Percentiles rank a stretch among this genome's conserved stretches.
phyloP scores from a whole-genome alignment of 2,888 invertebrate species.

The Augochlorella aurata region DNA sequence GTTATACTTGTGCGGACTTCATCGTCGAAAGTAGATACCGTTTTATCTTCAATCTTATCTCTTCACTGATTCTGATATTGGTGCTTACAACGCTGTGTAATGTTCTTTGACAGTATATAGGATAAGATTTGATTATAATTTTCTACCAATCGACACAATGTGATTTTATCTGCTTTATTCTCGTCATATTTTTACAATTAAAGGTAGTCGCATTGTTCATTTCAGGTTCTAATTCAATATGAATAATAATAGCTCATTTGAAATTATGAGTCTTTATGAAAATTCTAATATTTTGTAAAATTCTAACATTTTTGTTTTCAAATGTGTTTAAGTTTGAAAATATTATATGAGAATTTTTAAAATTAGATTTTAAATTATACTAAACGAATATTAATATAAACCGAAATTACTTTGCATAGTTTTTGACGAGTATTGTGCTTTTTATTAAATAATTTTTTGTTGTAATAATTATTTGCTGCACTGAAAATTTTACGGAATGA shows the following conservation, averaged over 20 bases:
- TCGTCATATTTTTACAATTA: background rate
- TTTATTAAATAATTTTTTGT: background rate
- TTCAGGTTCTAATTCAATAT: background rate
- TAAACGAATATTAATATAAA: no score
- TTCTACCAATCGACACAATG: constrained; percentile 31
- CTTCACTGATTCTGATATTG: constrained; percentile 57
- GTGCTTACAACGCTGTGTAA: constrained; percentile 47
- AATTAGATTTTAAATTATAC: no score
- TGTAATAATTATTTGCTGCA: background rate
- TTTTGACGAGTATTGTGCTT: background rate
- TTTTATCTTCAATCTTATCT: constrained; percentile 64
- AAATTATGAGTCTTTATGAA: no score
- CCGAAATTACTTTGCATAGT: background rate
- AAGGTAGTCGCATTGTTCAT: background rate
- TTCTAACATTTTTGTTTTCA: no score
- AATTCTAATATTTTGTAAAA: no score
- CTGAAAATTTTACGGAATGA: background rate
- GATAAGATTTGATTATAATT: constrained; percentile 50
- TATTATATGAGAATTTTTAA: no score
- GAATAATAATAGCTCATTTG: no score
- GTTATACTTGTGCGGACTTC: constrained; percentile 19
- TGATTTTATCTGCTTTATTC: constrained; percentile 29
- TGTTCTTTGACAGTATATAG: constrained; percentile 50
- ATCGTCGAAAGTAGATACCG: constrained; percentile 18
- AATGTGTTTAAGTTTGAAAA: no score